Base-by-base conservation (phyloP, 2,797 vertebrate species). In the Tapirus indicus region DNA sequence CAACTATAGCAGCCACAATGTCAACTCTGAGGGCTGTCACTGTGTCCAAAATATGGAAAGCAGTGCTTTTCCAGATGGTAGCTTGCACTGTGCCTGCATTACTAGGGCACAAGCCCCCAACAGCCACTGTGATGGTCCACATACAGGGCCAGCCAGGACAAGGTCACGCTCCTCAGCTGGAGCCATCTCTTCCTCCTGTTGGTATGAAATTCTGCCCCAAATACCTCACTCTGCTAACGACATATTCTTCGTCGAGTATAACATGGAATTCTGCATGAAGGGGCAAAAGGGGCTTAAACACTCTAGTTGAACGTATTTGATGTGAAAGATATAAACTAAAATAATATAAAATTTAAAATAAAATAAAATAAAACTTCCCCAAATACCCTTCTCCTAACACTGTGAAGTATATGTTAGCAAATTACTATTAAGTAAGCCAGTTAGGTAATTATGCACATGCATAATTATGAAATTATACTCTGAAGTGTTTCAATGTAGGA, bases 111-210 rank as follows among this genome's bases (percentile, higher is more conserved):
- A 79, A 32, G 56, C 8, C 6, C 25, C 38, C 10, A 25, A 2
- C 13, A 35, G 4, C 18, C 14, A 0, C 35, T 6, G 2, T 0
- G 20, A 7, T 6, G 3, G 0, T 13, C 14, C 29, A 56, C n/a
- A 6, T 12, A 7, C 6, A 6, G 44, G 5, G 18, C n/a, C 7
- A 5, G 13, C 5, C 10, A 68, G 56, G 12, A 17, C 9, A 72
- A 29, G 25, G 23, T 35, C 77, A 32, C 12, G 9, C 9, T 69
- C 20, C 64, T 10, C 35, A 54, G 5, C 32, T 35, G 27, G 66
- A 10, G 23, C 18, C 44, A 2, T n/a, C n/a, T 44, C 25, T 83
- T 32, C 32, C 8, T 82, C 3, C 49, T 44, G 58, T 16, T 80
- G 23, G 5, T 79, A 2, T 35, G 23, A 32, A 47, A 54, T 44